phyloP scores from a whole-genome alignment of 1,140 invertebrate genomes.

The Microplitis demolitor region DNA sequence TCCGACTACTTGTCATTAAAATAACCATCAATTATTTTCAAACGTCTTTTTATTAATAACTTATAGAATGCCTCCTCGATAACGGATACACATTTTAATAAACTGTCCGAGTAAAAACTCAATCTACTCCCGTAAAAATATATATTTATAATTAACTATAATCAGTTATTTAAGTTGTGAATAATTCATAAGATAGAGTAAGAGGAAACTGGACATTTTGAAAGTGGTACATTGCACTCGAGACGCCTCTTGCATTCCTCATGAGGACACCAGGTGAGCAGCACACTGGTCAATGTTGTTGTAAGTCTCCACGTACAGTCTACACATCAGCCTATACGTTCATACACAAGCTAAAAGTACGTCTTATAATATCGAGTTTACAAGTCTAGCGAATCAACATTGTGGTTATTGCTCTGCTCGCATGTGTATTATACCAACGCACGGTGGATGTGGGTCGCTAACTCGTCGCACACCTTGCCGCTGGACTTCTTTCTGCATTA shows the following conservation, averaged over 20 bases:
- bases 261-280: slow-evolving; percentile 14
- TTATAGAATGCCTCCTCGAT: not conserved
- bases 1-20: not conserved
- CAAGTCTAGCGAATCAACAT: slow-evolving; percentile 10
- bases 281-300: not conserved
- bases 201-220: not conserved
- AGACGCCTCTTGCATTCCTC: slow-evolving; percentile 16
- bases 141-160: no score
- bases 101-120: no score
- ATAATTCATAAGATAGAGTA: no score
- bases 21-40: not conserved
- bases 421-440: slow-evolving; percentile 36
- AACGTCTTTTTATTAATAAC: not conserved
- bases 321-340: not conserved
- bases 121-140: no score
- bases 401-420: slow-evolving; percentile 18
- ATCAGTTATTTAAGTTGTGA: no score
- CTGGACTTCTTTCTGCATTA: not conserved
- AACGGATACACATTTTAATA: no score
- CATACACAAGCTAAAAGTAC: not conserved
- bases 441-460: slow-evolving; percentile 53
- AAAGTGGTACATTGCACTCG: slow-evolving; percentile 17
- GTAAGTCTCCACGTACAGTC: no score
- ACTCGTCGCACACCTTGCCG: slow-evolving; percentile 34
- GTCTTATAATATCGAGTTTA: not conserved